These are phyloP conservation scores for Frankliniella fusca DNA, from an alignment of 2,888 invertebrate species.

Conservation along the genomic window DNA sequence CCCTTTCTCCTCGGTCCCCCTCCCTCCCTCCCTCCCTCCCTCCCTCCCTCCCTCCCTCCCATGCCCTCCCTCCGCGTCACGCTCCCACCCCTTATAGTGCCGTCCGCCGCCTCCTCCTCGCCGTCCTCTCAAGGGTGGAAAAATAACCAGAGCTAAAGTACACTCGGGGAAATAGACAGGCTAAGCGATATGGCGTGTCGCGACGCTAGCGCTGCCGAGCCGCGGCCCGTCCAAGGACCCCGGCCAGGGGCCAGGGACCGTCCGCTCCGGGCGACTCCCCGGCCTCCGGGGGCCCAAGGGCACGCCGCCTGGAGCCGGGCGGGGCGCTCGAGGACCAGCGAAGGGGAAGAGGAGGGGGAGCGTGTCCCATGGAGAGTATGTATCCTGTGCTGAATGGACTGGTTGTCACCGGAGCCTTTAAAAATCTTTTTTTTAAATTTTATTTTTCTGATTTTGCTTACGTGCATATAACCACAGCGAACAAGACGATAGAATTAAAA, in stretches of 20 bases:
- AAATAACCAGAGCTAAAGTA: slow-evolving; percentile 23
- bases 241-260: no score
- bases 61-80: neutral
- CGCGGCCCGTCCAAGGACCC: neutral
- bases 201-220: neutral
- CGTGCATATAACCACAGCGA: no score
- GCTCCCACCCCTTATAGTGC: neutral
- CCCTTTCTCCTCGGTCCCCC: neutral
- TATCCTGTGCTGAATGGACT: no score
- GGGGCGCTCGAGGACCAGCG: no score
- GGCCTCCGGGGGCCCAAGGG: no score
- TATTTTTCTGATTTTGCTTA: no score
- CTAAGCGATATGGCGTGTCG: slow-evolving; percentile 22
- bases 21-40: neutral
- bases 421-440: no score
- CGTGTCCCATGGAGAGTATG: no score
- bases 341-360: neutral
- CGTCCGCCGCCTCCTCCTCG: neutral
- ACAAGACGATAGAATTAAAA: no score
- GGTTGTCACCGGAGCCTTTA: no score
- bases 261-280: no score
- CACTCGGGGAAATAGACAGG: slow-evolving; percentile 24
- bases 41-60: neutral
- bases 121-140: slow-evolving; percentile 23
- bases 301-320: no score